Conservation (phyloP, 1,140 invertebrate genomes). For the Hesperophylax magnus region DNA sequence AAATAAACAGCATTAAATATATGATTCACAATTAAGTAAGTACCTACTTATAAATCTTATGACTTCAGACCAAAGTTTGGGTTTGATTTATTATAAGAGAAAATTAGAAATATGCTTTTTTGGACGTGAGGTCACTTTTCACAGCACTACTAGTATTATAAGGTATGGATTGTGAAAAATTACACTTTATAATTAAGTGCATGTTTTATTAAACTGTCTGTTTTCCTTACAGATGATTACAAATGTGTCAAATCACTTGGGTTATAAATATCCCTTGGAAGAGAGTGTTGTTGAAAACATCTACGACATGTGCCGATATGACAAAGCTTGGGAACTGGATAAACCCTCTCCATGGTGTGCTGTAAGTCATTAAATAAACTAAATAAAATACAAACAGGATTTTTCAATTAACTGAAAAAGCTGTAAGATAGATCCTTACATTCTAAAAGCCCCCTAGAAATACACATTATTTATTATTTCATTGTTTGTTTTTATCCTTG, state of each 20-base stretch:
- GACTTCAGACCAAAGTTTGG: too few relatives aligned
- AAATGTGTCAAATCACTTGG: constrained; percentile 72
- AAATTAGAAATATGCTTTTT: too few relatives aligned
- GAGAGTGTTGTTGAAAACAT: constrained; percentile 69
- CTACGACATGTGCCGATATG: constrained; percentile 81
- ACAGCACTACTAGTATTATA: background rate
- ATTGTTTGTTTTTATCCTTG: too few relatives aligned
- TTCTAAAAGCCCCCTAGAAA: too few relatives aligned
- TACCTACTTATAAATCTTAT: background rate
- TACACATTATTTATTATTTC: too few relatives aligned
- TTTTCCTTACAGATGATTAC: constrained; percentile 65
- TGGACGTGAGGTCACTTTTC: background rate
- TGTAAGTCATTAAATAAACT: constrained; percentile 61
- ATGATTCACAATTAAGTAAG: too few relatives aligned
- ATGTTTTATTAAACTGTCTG: background rate
- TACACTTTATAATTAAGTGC: too few relatives aligned
- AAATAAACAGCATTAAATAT: too few relatives aligned
- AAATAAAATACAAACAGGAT: background rate
- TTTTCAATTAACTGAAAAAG: background rate
- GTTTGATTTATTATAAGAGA: too few relatives aligned
- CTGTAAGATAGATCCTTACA: background rate
- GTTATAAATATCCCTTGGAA: constrained; percentile 72
- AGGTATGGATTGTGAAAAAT: too few relatives aligned
- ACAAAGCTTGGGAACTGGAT: constrained; percentile 76
- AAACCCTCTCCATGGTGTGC: constrained; percentile 80